Percentiles rank a stretch among this genome's conserved stretches.
Conservation (phyloP, 1,140 invertebrate species). For the Aphaenogaster rudis region DNA sequence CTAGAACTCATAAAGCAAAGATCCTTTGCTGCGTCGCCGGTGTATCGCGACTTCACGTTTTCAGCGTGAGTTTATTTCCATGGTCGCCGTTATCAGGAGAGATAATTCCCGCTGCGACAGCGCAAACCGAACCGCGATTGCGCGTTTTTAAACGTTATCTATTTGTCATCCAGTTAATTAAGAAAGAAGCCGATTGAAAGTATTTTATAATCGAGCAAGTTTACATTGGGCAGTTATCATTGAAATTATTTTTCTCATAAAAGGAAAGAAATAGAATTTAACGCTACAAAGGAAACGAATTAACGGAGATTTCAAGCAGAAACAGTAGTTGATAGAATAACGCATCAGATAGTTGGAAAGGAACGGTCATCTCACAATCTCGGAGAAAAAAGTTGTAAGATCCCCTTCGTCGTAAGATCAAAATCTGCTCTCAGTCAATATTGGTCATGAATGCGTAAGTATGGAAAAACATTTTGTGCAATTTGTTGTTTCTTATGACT, state of each 20-base stretch:
- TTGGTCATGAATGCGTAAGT: background rate
- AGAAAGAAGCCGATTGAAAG: background rate
- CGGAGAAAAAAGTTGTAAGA: background rate
- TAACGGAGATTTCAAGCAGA: background rate
- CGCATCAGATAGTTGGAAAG: background rate
- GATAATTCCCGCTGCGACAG: background rate
- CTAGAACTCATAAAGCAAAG: conserved; percentile 49
- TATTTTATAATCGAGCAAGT: background rate
- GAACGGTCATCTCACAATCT: background rate
- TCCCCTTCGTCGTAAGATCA: background rate
- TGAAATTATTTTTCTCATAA: background rate
- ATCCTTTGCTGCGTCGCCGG: conserved; percentile 13
- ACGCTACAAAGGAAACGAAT: background rate
- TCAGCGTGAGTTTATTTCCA: conserved; percentile 14
- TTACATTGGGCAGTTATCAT: background rate
- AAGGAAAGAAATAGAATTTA: background rate
- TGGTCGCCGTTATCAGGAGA: background rate
- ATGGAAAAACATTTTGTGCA: background rate
- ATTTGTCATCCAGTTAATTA: background rate
- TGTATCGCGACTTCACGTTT: conserved; percentile 19
- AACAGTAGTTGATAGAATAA: background rate
- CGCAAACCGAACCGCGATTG: background rate
- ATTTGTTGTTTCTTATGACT: conserved; percentile 5
- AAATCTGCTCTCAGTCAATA: background rate
- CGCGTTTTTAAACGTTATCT: background rate